Evolutionary conservation across 2,797 vertebrate genomes (phyloP).

Genomic region (Tokudaia tokunoshimensis): DNA sequence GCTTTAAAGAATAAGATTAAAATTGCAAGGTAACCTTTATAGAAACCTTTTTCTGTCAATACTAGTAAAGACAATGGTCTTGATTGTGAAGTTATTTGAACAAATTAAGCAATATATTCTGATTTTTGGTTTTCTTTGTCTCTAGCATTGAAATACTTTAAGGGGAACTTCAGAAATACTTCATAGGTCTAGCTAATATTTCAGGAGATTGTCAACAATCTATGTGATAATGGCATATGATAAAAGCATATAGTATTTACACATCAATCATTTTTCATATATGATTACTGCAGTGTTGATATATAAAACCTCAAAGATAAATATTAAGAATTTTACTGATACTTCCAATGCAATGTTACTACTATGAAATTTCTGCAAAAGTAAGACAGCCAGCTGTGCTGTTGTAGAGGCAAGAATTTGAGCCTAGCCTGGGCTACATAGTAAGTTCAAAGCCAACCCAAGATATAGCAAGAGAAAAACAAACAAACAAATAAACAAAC

Average conservation of each 20-base stretch:
- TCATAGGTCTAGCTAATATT: not conserved
- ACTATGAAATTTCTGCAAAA: slow-evolving; percentile 25
- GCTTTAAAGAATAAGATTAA: slow-evolving; percentile 17
- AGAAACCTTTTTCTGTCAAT: slow-evolving; percentile 14
- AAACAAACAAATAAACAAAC: not conserved
- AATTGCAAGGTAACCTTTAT: slow-evolving; percentile 34
- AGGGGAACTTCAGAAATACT: slow-evolving; percentile 25
- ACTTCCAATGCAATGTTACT: slow-evolving; percentile 14
- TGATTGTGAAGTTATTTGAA: slow-evolving; percentile 27
- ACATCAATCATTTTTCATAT: slow-evolving; percentile 4
- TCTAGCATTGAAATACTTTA: slow-evolving; percentile 45
- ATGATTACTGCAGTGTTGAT: not conserved
- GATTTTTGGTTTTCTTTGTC: slow-evolving; percentile 50
- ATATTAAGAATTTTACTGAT: slow-evolving; percentile 29
- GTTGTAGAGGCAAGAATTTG: not conserved
- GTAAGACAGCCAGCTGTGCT: not conserved
- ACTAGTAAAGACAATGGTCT: not conserved
- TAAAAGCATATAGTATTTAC: slow-evolving; percentile 30
- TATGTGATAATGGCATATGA: not conserved
- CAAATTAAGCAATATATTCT: slow-evolving; percentile 16
- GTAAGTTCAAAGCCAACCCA: not conserved
- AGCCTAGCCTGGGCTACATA: not conserved
- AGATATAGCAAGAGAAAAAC: not conserved
- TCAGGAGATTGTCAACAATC: not conserved
- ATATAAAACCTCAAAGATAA: slow-evolving; percentile 35